Evolutionary conservation across 2,888 invertebrate species (phyloP).

Genomic region (Dicyrtoma fusca): DNA sequence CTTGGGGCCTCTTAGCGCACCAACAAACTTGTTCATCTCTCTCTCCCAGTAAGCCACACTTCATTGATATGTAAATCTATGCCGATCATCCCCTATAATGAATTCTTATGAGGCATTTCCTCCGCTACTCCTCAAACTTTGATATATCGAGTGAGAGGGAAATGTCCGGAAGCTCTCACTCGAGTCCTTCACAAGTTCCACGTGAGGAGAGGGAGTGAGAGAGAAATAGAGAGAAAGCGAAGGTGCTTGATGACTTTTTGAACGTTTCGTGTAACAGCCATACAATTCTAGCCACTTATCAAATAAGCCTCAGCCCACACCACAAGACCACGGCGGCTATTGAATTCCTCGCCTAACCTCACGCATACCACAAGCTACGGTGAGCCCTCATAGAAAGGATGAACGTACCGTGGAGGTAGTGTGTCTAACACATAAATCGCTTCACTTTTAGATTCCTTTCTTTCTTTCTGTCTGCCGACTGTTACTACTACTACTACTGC

Average conservation of each 20-base stretch:
- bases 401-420: too few species aligned
- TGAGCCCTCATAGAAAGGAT: too few species aligned
- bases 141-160: conserved; percentile 29
- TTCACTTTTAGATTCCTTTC: neutral
- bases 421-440: too few species aligned
- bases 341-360: too few species aligned
- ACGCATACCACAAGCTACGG: too few species aligned
- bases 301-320: too few species aligned
- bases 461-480: neutral
- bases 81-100: conserved; percentile 45
- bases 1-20: neutral
- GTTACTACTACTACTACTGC: neutral
- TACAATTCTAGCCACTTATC: too few species aligned
- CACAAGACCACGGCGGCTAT: too few species aligned
- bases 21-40: conserved; percentile 10
- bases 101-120: conserved; percentile 44
- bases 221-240: too few species aligned
- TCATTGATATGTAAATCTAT: conserved; percentile 50
- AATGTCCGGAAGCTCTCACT: conserved; percentile 35
- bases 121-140: conserved; percentile 4
- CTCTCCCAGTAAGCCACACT: neutral
- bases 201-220: conserved; percentile 10
- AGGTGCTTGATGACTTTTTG: conserved; percentile 40
- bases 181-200: conserved; percentile 8
- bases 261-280: conserved; percentile 34